These are phyloP conservation scores for Tautogolabrus adspersus DNA, from an alignment of 2,113 vertebrate genomes.

Conservation along the genomic window DNA sequence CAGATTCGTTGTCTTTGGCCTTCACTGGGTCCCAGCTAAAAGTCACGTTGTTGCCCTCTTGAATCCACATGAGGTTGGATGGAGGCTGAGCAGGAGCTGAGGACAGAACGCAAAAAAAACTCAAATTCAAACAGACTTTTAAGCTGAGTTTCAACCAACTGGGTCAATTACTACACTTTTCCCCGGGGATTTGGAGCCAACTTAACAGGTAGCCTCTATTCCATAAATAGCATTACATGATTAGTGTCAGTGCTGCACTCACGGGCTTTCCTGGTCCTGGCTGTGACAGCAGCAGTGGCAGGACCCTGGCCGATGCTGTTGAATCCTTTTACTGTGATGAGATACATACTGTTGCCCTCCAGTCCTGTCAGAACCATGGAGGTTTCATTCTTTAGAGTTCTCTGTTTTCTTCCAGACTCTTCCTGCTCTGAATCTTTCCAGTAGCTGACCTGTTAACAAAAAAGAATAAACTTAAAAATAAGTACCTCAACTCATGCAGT, in stretches of 20 bases:
- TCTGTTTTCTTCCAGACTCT: slow-evolving; percentile 87
- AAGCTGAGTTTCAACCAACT: slow-evolving; percentile 40
- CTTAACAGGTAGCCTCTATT: slow-evolving; percentile 54
- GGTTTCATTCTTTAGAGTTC: slow-evolving; percentile 91
- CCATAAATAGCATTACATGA: slow-evolving; percentile 46
- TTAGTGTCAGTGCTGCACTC: slow-evolving; percentile 71
- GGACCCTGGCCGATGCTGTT: slow-evolving; percentile 95
- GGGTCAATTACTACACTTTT: slow-evolving; percentile 48
- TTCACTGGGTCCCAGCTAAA: slow-evolving; percentile 94
- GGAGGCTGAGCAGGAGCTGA: slow-evolving; percentile 93
- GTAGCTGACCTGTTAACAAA: slow-evolving; percentile 87
- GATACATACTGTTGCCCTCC: slow-evolving; percentile 92
- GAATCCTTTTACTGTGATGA: slow-evolving; percentile 91
- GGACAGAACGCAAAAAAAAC: slow-evolving; percentile 16
- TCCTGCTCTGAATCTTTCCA: slow-evolving; percentile 93
- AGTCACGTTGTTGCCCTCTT: slow-evolving; percentile 93
- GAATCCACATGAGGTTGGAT: slow-evolving; percentile 92
- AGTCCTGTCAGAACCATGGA: slow-evolving; percentile 89
- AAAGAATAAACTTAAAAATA: slow-evolving; percentile 7
- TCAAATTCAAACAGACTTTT: slow-evolving; percentile 31
- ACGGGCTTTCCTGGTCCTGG: slow-evolving; percentile 92
- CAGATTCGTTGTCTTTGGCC: slow-evolving; percentile 92
- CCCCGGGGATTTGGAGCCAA: slow-evolving; percentile 26
- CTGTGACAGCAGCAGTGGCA: slow-evolving; percentile 83
- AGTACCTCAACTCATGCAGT: not conserved